Evolutionary conservation across 2,797 vertebrate species (phyloP), one percentile per base, ranked within the genome.

Genomic region (Xiphophorus birchmanni): DNA sequence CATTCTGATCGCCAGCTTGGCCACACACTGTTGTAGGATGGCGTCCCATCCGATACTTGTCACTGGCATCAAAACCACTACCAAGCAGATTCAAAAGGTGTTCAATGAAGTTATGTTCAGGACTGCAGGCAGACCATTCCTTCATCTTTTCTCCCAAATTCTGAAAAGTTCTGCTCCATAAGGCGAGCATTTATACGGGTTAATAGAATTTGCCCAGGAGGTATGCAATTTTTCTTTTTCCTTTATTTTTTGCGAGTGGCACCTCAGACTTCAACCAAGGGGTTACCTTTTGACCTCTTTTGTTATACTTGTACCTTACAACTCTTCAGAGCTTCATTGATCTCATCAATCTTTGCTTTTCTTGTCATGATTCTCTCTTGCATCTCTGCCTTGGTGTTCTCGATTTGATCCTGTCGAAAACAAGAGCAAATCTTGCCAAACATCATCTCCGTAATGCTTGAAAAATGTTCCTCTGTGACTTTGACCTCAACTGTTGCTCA

Each of bases 401-500:
- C 17, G 45, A 94, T 75, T 48, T 90, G 35, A 44, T 13, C 52
- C 94, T 95, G 81, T 8, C 18, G n/a, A 0, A 72, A 50, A 73
- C 11, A 82, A 81, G 45, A 76, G 15, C 9, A 45, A 0, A 71
- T 1, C 17, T 60, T 47, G 44, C 1, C 4, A 79, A 40, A 50
- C 65, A 29, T 6, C 23, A 6, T 72, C 12, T n/a, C 12, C 0
- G 1, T 45, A 71, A 4, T 45, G 1, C 40, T 42, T 71, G 4
- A n/a, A 29, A n/a, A 15, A 72, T 45, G 10, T 71, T 13, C 5
- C 11, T 72, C 42, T 44, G 11, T 6, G 13, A 45, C 13, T 72
- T 1, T 72, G 37, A 40, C 37, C 15, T 63, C 32, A 65, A 18
- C 35, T 21, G 17, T 10, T 32, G 12, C 10, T 4, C 58, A 40